Conservation (phyloP, 2,888 invertebrate species). For the Omphaloscelis lunosa region DNA sequence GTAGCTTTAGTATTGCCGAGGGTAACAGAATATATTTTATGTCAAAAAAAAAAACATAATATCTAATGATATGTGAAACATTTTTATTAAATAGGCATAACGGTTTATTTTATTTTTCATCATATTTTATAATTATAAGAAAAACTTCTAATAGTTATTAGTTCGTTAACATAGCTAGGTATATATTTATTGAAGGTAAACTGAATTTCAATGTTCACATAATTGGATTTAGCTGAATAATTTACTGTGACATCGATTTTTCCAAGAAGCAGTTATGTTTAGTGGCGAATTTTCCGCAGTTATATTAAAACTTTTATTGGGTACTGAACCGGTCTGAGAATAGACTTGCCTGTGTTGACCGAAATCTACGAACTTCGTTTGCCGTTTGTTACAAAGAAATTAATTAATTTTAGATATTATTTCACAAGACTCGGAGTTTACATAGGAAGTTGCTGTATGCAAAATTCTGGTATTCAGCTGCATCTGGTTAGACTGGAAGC, state of each 20-base stretch:
- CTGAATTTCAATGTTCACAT: slow-evolving; percentile 33
- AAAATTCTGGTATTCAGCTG: too few relatives aligned
- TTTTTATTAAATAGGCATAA: background rate
- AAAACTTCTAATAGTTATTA: background rate
- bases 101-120: background rate
- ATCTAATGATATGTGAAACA: background rate
- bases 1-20: background rate
- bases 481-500: too few relatives aligned
- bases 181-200: slow-evolving; percentile 15
- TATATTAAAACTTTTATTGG: slow-evolving; percentile 38
- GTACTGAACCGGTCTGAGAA: background rate
- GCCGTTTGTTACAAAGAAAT: background rate
- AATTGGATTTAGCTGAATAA: slow-evolving; percentile 43
- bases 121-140: background rate
- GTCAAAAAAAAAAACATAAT: background rate
- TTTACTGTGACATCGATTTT: slow-evolving; percentile 48
- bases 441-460: background rate
- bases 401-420: background rate
- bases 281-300: slow-evolving; percentile 27
- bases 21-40: background rate
- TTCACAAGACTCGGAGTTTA: background rate
- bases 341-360: background rate
- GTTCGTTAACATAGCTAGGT: background rate
- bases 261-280: slow-evolving; percentile 19
- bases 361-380: background rate